These are phyloP conservation scores for Oasisia sp. DNA, from an alignment of 2,888 invertebrate species.

Conservation along the genomic window DNA sequence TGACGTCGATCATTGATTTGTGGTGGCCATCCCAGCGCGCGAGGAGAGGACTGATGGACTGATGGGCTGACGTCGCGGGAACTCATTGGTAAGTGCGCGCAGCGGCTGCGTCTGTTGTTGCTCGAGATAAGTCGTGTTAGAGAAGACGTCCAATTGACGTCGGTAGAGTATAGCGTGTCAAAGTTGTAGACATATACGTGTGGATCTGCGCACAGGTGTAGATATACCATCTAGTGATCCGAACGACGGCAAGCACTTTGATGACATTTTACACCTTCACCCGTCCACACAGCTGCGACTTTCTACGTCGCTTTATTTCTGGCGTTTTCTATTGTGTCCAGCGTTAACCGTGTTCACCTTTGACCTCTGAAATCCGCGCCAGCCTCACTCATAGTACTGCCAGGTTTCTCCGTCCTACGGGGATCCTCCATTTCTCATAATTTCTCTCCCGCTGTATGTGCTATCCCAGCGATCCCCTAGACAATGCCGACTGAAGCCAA, in stretches of 20 bases:
- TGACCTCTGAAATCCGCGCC: neutral
- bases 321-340: neutral
- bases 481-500: neutral
- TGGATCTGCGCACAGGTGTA: neutral
- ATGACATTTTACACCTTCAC: neutral
- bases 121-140: neutral
- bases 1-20: neutral
- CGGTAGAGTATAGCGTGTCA: neutral
- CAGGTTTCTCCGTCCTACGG: neutral
- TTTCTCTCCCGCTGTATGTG: neutral
- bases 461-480: neutral
- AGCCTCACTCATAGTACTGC: neutral
- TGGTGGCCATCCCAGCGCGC: neutral
- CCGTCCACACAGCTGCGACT: neutral
- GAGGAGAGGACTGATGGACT: neutral
- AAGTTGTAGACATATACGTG: neutral
- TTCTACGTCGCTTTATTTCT: neutral
- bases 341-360: neutral
- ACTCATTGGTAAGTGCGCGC: neutral
- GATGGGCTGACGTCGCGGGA: neutral
- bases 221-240: neutral
- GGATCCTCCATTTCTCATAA: neutral
- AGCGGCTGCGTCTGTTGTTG: neutral
- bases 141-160: neutral
- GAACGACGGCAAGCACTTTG: neutral